Evolutionary conservation across 1,140 invertebrate species (phyloP).

Genomic region (Phortica variegata): DNA sequence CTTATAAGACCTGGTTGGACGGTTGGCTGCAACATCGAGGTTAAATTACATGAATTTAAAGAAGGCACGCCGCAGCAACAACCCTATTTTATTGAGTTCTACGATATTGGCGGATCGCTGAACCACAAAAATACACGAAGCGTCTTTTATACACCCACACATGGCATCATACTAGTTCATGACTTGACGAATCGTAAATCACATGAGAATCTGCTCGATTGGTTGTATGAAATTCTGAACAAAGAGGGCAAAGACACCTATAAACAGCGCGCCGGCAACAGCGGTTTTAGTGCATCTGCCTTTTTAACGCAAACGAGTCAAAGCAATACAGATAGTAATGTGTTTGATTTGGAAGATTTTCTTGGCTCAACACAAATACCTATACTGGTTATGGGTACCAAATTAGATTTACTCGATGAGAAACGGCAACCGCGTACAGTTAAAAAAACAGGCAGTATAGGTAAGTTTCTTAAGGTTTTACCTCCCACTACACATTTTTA

Average conservation of each 20-base stretch:
- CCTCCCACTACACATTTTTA: not conserved
- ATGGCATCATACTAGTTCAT: slow-evolving; percentile 94
- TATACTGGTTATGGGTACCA: slow-evolving; percentile 91
- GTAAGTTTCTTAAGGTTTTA: slow-evolving; percentile 14
- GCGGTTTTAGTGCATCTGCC: slow-evolving; percentile 5
- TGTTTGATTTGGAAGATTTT: slow-evolving; percentile 91
- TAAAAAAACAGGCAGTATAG: slow-evolving; percentile 67
- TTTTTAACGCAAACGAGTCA: not conserved
- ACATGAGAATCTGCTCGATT: slow-evolving; percentile 88
- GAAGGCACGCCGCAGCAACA: slow-evolving; percentile 90
- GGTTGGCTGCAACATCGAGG: slow-evolving; percentile 92
- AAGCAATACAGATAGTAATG: slow-evolving; percentile 59
- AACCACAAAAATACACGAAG: slow-evolving; percentile 87
- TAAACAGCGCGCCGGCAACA: slow-evolving; percentile 20
- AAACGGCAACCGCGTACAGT: slow-evolving; percentile 65
- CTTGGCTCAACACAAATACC: slow-evolving; percentile 81
- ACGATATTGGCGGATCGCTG: slow-evolving; percentile 93
- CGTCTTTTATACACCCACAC: slow-evolving; percentile 90
- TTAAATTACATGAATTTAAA: slow-evolving; percentile 93
- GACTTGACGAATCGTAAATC: slow-evolving; percentile 96
- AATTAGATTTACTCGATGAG: slow-evolving; percentile 80
- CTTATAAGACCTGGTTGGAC: slow-evolving; percentile 87
- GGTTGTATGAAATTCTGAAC: slow-evolving; percentile 88
- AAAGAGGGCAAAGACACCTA: slow-evolving; percentile 65
- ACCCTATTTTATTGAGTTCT: slow-evolving; percentile 92